Base-by-base conservation (phyloP, 2,888 invertebrate genomes). In the Drosophila mimetica region DNA sequence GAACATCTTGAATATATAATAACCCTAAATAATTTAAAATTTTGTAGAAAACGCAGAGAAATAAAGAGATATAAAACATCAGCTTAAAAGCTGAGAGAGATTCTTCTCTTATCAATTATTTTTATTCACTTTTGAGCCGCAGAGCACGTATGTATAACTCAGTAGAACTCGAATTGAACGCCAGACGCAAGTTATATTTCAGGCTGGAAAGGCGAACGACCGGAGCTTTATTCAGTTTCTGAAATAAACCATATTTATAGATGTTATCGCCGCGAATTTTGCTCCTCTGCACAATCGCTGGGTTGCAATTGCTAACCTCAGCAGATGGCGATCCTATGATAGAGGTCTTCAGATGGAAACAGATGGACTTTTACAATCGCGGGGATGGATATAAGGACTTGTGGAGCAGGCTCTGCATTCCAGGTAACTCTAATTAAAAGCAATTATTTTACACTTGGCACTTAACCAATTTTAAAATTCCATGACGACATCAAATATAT, bases 291-390 rank as follows among this genome's bases (percentile, higher is more conserved):
- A 16, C 71, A 46, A 63, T 71, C 44, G 25, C 63, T 11, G 53
- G 53, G 28, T 22, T 72, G 20, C 18, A 46, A 18, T 20, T 63
- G 28, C 16, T 47, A 20, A 46, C 32, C 47, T 41, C 41, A 4
- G 80, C 53, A 25, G 50, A 58, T 6, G 77, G 81, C 13, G 79
- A 85, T 58, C 89, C 88, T 6, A 76, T 91, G 75, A 79, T 81
- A 25, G 92, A 91, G 61, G 89, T 91, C n/a, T 90, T 91, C 22
- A 83, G 86, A 73, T 91, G 92, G 91, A 91, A 90, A 32, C 90
- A 91, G 76, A 89, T 91, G 71, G 91, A 91, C 39, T 91, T 75
- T 58, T 89, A 88, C 18, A 85, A 89, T 74, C 85, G 89, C 9
- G 89, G 86, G 1, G 75, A 74, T 52, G 59, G 48, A 7, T 30